Percentiles rank a stretch among this genome's conserved stretches.
These are phyloP conservation scores for Rhabdornis inornatus DNA, from an alignment of 2,113 vertebrate genomes.

Conservation along the genomic window DNA sequence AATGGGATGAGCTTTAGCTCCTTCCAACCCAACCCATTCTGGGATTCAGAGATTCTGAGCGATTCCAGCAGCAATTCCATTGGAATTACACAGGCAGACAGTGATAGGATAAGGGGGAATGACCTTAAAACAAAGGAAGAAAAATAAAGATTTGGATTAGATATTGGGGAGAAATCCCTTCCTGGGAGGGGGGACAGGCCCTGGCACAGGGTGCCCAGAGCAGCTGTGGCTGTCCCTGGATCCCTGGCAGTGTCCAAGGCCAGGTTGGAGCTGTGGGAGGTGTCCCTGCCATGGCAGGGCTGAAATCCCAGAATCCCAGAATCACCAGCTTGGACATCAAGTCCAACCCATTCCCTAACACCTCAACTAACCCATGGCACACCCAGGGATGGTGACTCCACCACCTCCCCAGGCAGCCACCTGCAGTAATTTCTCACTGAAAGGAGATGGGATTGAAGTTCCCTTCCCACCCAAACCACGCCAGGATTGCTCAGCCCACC, in stretches of 20 bases:
- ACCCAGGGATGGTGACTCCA: background rate
- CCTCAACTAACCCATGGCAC: background rate
- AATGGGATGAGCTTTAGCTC: too few relatives aligned
- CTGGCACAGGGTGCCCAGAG: too few relatives aligned
- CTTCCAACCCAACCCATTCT: too few relatives aligned
- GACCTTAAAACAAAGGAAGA: too few relatives aligned
- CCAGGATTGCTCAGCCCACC: accelerated
- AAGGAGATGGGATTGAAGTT: accelerated
- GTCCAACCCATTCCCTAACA: background rate
- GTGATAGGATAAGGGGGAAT: too few relatives aligned
- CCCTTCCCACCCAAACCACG: accelerated
- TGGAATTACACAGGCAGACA: too few relatives aligned
- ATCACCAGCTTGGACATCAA: background rate
- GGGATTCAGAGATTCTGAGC: too few relatives aligned
- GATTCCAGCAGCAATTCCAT: too few relatives aligned
- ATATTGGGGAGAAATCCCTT: too few relatives aligned
- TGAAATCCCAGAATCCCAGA: background rate
- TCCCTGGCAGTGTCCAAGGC: background rate
- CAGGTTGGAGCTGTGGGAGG: background rate
- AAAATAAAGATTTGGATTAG: too few relatives aligned
- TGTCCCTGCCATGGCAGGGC: background rate
- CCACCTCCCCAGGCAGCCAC: background rate
- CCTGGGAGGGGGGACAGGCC: background rate
- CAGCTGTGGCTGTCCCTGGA: background rate
- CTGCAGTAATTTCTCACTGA: background rate